A percentile compares a stretch with the other conserved stretches of the same genome.
Conservation (phyloP, 2,113 vertebrate species). For the Cepphus grylle region DNA sequence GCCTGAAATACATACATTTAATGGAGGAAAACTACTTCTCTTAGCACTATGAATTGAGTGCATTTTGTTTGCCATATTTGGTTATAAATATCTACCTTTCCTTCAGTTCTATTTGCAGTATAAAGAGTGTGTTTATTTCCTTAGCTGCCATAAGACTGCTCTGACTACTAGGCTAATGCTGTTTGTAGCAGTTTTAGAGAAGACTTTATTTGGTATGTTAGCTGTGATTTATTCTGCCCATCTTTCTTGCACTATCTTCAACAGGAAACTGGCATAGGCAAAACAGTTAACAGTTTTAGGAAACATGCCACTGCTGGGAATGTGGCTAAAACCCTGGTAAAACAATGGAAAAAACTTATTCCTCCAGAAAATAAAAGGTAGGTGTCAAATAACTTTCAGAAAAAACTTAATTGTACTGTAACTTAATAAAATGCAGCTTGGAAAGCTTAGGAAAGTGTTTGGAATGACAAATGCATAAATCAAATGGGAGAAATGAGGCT, state of each 20-base stretch:
- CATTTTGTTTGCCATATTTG: background rate
- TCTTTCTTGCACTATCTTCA: background rate
- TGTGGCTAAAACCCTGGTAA: constrained; percentile 77
- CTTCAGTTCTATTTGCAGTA: background rate
- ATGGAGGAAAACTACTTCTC: background rate
- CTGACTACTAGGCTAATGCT: background rate
- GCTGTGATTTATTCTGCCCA: background rate
- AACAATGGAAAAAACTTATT: constrained; percentile 77
- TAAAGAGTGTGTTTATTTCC: background rate
- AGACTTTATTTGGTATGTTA: background rate
- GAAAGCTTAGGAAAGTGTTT: background rate
- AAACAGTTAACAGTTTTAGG: constrained; percentile 79
- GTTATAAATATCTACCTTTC: background rate
- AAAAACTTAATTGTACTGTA: background rate
- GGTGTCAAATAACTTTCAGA: background rate
- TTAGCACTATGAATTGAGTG: background rate
- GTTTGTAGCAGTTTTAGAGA: background rate
- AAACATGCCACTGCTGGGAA: constrained; percentile 77
- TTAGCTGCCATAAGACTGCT: background rate
- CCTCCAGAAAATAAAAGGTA: constrained; percentile 63
- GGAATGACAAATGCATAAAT: background rate
- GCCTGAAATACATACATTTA: background rate
- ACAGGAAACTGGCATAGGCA: constrained; percentile 85
- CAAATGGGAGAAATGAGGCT: background rate
- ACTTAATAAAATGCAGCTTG: background rate